phyloP scores from a whole-genome alignment of 1,140 invertebrate genomes.

The Bursaphelenchus mucronatus region DNA sequence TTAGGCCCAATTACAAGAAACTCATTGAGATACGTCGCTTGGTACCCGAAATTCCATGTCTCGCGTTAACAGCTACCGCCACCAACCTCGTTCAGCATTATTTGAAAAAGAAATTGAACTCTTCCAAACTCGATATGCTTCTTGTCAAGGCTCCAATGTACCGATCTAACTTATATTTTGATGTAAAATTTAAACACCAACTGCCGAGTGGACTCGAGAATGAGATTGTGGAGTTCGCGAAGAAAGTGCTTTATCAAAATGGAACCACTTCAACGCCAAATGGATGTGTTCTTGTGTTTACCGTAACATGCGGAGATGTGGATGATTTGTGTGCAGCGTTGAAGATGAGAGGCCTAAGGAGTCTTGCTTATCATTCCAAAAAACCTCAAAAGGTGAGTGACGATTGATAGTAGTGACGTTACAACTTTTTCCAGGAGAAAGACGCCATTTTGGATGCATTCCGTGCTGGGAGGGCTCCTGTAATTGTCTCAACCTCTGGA shows the following conservation, averaged over 20 bases:
- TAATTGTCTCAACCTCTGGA: conserved; percentile 66
- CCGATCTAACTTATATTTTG: conserved; percentile 70
- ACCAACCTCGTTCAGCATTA: conserved; percentile 68
- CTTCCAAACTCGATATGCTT: background rate
- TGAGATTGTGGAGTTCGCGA: conserved; percentile 27
- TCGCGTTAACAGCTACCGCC: conserved; percentile 90
- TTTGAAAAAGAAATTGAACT: conserved; percentile 62
- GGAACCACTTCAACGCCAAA: background rate
- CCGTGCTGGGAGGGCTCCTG: conserved; percentile 65
- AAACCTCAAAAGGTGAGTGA: background rate
- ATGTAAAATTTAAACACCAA: conserved; percentile 66
- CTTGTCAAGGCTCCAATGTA: conserved; percentile 61
- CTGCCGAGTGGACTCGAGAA: conserved; percentile 16
- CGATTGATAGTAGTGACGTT: background rate
- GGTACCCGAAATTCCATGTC: conserved; percentile 72
- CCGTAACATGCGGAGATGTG: conserved; percentile 9
- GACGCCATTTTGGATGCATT: conserved; percentile 43
- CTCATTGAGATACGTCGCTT: conserved; percentile 71
- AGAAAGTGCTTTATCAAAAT: conserved; percentile 21
- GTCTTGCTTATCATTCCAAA: conserved; percentile 9
- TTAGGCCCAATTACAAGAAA: conserved; percentile 76
- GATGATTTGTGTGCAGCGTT: background rate
- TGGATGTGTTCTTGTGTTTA: conserved; percentile 9
- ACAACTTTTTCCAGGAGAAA: conserved; percentile 32
- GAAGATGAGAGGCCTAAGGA: conserved; percentile 1